Conservation (phyloP, 2,113 vertebrate species). For the Zosterops japonicus region DNA sequence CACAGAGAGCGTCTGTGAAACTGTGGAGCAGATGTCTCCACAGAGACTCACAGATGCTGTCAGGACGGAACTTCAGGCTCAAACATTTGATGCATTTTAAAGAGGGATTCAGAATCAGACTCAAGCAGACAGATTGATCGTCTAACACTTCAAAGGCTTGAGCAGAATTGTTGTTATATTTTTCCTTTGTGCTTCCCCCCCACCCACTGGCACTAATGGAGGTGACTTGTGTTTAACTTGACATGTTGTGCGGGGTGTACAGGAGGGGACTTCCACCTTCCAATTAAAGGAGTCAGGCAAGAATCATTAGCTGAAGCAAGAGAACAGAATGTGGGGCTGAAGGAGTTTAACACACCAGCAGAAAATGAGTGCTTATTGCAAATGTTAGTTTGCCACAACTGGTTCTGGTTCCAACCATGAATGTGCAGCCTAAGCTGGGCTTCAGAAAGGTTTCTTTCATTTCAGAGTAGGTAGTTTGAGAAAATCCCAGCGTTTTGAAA, state of each 20-base stretch:
- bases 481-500: conserved; percentile 17
- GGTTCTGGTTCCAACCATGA: neutral
- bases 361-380: neutral
- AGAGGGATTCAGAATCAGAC: conserved; percentile 76
- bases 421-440: neutral
- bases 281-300: conserved; percentile 31
- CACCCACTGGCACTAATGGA: conserved; percentile 40
- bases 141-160: conserved; percentile 78
- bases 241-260: neutral
- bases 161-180: conserved; percentile 59
- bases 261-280: conserved; percentile 30
- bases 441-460: neutral
- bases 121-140: conserved; percentile 79
- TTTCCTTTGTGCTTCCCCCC: conserved; percentile 62
- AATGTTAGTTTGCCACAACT: neutral
- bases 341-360: neutral
- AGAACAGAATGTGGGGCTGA: neutral
- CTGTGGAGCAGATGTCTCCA: conserved; percentile 77
- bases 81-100: conserved; percentile 83
- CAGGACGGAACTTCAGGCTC: conserved; percentile 78
- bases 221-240: conserved; percentile 57
- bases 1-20: conserved; percentile 76
- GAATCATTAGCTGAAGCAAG: conserved; percentile 16
- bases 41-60: conserved; percentile 81
- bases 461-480: neutral